phyloP scores from a whole-genome alignment of 2,888 invertebrate genomes.

The Trachelus tabidus region DNA sequence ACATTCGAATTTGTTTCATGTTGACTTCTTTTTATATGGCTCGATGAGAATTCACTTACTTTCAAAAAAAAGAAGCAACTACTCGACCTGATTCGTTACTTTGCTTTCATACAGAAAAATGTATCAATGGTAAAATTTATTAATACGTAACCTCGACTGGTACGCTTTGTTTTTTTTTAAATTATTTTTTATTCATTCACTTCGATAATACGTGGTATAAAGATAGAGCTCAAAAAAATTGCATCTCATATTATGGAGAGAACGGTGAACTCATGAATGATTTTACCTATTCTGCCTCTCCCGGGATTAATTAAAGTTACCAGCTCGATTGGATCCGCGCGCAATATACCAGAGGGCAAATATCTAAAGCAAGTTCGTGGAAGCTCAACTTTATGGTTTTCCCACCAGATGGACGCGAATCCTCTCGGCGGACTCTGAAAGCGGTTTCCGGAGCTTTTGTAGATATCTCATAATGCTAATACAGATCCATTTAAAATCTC shows the following conservation, averaged over 20 bases:
- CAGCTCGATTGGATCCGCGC: neutral
- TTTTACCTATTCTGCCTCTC: neutral
- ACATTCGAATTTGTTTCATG: neutral
- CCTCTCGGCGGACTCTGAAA: neutral
- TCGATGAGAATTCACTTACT: neutral
- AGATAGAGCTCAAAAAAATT: neutral
- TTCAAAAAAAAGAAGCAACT: neutral
- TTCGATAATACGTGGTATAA: neutral
- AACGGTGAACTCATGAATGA: neutral
- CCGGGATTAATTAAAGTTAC: neutral
- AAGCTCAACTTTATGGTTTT: neutral
- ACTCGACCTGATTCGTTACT: neutral
- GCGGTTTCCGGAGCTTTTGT: neutral
- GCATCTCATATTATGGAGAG: neutral
- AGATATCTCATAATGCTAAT: neutral
- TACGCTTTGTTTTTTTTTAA: neutral
- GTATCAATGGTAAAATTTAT: neutral
- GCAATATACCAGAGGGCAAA: neutral
- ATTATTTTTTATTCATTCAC: neutral
- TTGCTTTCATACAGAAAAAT: neutral
- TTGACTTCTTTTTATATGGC: neutral
- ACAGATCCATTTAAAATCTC: neutral
- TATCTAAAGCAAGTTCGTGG: neutral
- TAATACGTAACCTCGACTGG: neutral
- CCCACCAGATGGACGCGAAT: neutral